Base-by-base conservation (phyloP, 2,113 vertebrate genomes). In the Labrus mixtus region DNA sequence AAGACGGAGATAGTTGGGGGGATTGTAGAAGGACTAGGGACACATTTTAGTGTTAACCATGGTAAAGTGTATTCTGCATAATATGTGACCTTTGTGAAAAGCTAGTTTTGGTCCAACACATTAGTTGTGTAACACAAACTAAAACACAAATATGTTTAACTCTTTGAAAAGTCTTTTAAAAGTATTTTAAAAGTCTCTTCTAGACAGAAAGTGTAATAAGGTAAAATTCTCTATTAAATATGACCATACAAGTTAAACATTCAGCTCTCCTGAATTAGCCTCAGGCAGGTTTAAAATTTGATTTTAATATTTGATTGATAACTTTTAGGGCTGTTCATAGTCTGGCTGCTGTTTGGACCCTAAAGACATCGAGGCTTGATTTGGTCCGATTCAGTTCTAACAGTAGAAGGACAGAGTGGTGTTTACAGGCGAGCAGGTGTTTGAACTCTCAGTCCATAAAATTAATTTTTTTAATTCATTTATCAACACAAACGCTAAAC, bases 221-320 rank as follows among this genome's bases (percentile, higher is more conserved):
- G 8, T 3, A 3, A 23, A 53, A 53, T 7, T 37, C 23, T 22
- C 12, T 25, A 59, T 67, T 60, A 48, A 68, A 67, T 37, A 36
- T 16, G 48, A 53, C 20, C 9, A 20, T 1, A 36, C 19, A 9
- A 37, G 12, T 6, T 4, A 16, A 46, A 46, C 45, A 16, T 17
- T 46, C 5, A 46, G 17, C 46, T 19, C 1, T 9, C 17, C 20
- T 58, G 33, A 16, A 9, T 15, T 19, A 20, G 25, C 61, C 15
- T 20, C 2, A 2, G 10, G 39, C 64, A 12, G 51, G 29, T 59
- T 68, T 5, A 41, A 37, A 53, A 45, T 36, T 36, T 20, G 19
- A 23, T 57, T 75, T 63, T 43, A 63, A 81, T 74, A 43, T 41
- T 75, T 81, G 9, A 70, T 59, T 64, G 23, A 63, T 16, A 57